Evolutionary conservation across 2,888 invertebrate species (phyloP).

Genomic region (Nomada goodeniana): DNA sequence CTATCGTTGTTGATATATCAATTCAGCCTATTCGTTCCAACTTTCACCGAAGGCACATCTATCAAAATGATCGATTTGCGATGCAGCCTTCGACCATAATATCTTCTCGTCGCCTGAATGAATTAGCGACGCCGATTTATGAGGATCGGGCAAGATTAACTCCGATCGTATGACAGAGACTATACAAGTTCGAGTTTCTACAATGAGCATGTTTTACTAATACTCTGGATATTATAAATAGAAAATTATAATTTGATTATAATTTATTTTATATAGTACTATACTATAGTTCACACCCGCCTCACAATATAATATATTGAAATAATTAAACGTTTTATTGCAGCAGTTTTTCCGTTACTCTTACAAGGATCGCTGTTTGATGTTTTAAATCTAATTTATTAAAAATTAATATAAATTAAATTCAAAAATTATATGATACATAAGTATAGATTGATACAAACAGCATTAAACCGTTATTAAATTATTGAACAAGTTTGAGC

Average conservation of each 20-base stretch:
- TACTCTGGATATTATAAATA: no score
- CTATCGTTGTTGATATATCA: not conserved
- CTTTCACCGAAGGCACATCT: not conserved
- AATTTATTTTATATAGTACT: not conserved
- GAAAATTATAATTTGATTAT: not conserved
- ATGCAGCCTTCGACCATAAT: not conserved
- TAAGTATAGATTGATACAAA: no score
- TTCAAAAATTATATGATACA: no score
- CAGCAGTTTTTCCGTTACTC: not conserved
- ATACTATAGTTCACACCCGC: no score
- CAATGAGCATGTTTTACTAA: not conserved
- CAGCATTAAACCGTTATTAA: no score
- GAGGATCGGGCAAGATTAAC: conserved; percentile 12
- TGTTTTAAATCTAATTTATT: no score
- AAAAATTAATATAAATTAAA: no score
- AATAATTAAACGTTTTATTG: not conserved
- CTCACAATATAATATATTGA: no score
- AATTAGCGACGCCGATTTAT: conserved; percentile 32
- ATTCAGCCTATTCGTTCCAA: not conserved
- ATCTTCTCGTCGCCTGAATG: not conserved
- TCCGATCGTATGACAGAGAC: not conserved
- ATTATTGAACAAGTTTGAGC: no score
- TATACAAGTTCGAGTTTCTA: not conserved
- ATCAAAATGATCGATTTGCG: not conserved
- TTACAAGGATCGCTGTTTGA: no score